Base-by-base conservation (phyloP, 2,113 vertebrate species). In the Psettodes erumei region DNA sequence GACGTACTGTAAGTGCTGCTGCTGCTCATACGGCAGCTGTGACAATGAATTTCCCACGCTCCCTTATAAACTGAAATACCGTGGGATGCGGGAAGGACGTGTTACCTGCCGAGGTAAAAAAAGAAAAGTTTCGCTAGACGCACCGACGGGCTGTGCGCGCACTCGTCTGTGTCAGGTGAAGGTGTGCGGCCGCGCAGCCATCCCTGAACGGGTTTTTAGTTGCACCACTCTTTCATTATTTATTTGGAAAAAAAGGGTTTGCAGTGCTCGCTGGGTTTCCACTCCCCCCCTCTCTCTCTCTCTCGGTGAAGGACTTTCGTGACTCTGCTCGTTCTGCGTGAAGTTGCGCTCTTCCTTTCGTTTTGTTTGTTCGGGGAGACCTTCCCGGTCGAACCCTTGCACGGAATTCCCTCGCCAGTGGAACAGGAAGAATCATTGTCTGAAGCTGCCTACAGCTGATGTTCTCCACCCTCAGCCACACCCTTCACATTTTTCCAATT, bases 201-300 rank as follows among this genome's bases (percentile, higher is more conserved):
- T 75, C 88, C n/a, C 93, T 81, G 82, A 93, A 89, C 90, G 66
- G 93, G 93, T 88, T 93, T 90, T 92, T 86, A 91, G 93, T 94
- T 95, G 92, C 94, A 93, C 76, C 47, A 47, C 92, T 93, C 63
- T 93, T 95, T 82, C 94, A 95, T 95, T 93, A 94, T 95, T 95
- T 91, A 95, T 92, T 93, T 91, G 92, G 91, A 91, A 92, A 85
- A 92, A 85, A 92, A 91, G 89, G 88, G 86, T 92, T 94, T 94
- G 89, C 82, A 87, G 91, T 92, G 51, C 91, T 86, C 77, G 25
- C 84, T 55, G 47, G 71, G 77, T 85, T 89, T 86, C 85, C 87
- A 85, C 84, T 86, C 8, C 43, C 25, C 81, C 78, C 61, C 43
- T 28, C 81, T 79, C 61, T 66, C 21, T 35, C 25, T 28, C 38